phyloP scores from a whole-genome alignment of 2,888 invertebrate genomes.

The Junonia oenone region DNA sequence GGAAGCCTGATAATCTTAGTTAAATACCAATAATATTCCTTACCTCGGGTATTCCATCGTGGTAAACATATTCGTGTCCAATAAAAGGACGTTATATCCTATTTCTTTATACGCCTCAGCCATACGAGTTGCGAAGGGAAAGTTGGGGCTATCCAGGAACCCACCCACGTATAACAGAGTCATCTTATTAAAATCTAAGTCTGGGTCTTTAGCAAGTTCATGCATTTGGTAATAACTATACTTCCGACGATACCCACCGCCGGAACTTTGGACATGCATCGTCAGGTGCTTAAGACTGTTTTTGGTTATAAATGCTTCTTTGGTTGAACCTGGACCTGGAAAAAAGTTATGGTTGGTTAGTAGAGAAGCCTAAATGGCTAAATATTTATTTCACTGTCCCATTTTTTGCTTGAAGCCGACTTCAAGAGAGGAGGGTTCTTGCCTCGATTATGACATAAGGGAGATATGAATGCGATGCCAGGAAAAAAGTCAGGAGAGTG shows the following conservation, averaged over 20 bases:
- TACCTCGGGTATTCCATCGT: constrained; percentile 53
- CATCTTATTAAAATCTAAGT: constrained; percentile 41
- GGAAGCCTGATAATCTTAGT: too few species aligned
- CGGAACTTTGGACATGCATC: constrained; percentile 39
- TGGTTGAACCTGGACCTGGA: constrained; percentile 53
- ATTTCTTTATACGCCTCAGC: constrained; percentile 41
- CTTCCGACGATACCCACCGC: constrained; percentile 29
- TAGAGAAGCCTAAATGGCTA: too few species aligned
- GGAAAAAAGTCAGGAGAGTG: too few species aligned
- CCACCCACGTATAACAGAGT: constrained; percentile 55
- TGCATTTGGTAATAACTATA: constrained; percentile 53
- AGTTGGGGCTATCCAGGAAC: constrained; percentile 48
- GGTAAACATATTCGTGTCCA: constrained; percentile 33
- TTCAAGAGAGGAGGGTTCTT: too few species aligned
- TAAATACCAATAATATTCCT: too few species aligned
- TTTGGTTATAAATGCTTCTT: constrained; percentile 43
- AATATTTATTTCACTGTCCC: too few species aligned
- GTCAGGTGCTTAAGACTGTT: constrained; percentile 45
- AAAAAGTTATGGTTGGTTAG: too few species aligned
- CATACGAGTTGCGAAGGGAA: constrained; percentile 34
- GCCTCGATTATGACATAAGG: too few species aligned
- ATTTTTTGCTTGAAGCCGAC: too few species aligned
- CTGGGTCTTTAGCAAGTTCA: constrained; percentile 41
- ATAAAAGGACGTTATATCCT: constrained; percentile 39
- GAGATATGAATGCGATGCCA: too few species aligned